phyloP scores from a whole-genome alignment of 2,888 invertebrate genomes.

The Platycheirus albimanus region DNA sequence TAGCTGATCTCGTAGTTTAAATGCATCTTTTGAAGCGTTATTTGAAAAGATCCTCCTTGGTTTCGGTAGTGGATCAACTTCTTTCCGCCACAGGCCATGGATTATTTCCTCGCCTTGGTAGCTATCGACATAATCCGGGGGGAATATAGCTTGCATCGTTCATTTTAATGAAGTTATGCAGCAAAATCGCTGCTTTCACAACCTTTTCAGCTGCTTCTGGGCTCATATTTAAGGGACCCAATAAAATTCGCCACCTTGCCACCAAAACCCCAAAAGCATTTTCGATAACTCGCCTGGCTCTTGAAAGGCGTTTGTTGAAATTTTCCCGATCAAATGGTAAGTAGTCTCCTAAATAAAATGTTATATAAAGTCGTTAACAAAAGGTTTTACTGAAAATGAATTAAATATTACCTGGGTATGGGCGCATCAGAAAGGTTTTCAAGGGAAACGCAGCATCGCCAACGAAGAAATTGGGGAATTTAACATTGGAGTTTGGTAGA shows the following conservation, averaged over 20 bases:
- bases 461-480: slow-evolving; percentile 54
- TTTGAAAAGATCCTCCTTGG: slow-evolving; percentile 47
- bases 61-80: slow-evolving; percentile 39
- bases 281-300: slow-evolving; percentile 42
- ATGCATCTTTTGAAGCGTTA: slow-evolving; percentile 58
- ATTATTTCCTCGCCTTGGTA: slow-evolving; percentile 50
- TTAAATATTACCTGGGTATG: slow-evolving; percentile 32
- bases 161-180: slow-evolving; percentile 68
- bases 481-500: slow-evolving; percentile 34
- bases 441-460: slow-evolving; percentile 55
- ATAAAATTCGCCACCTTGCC: slow-evolving; percentile 35
- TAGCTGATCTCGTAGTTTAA: slow-evolving; percentile 54
- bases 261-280: slow-evolving; percentile 50
- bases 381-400: not conserved
- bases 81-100: slow-evolving; percentile 54
- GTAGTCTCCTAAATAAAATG: not conserved
- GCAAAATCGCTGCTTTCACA: slow-evolving; percentile 57
- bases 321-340: slow-evolving; percentile 49
- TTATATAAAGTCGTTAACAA: not conserved
- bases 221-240: slow-evolving; percentile 39
- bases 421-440: slow-evolving; percentile 36
- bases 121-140: slow-evolving; percentile 47
- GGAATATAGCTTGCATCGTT: slow-evolving; percentile 47
- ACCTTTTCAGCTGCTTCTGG: slow-evolving; percentile 61
- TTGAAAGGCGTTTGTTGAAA: slow-evolving; percentile 54